A percentile compares a stretch with the other conserved stretches of the same genome.
These are phyloP conservation scores for Mythimna ferrago DNA, from an alignment of 2,888 invertebrate genomes.

Conservation along the genomic window DNA sequence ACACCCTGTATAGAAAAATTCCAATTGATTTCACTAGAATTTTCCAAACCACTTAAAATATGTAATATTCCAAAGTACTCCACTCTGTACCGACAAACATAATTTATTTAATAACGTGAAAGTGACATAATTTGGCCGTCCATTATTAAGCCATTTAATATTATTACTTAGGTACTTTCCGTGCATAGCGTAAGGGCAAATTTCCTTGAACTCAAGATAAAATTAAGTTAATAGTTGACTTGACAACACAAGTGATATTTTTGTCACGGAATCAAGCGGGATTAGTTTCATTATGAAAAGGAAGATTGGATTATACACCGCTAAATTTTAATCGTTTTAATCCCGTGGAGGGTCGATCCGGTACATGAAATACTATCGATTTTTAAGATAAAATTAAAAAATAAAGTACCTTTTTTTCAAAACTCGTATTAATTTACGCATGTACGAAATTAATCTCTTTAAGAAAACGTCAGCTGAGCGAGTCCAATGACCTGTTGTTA, in stretches of 20 bases:
- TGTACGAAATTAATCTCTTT: no score
- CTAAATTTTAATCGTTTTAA: no score
- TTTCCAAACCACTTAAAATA: constrained; percentile 18
- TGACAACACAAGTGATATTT: constrained; percentile 26
- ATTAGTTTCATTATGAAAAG: constrained; percentile 26
- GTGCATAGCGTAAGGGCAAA: constrained; percentile 28
- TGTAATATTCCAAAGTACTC: constrained; percentile 10
- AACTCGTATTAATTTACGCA: no score
- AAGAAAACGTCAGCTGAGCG: no score
- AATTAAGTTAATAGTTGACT: constrained; percentile 18
- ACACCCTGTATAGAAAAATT: background rate
- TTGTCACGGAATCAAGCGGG: background rate
- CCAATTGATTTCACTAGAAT: background rate
- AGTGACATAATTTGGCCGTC: constrained; percentile 39
- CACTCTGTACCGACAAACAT: constrained; percentile 25
- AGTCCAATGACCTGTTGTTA: no score
- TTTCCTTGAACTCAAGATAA: constrained; percentile 6
- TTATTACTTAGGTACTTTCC: constrained; percentile 12
- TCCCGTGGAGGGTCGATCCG: no score
- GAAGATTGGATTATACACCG: constrained; percentile 26
- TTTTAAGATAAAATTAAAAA: no score
- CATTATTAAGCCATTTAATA: constrained; percentile 36
- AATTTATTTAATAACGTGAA: constrained; percentile 47
- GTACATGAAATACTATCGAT: no score
- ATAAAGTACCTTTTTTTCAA: no score